These are phyloP conservation scores for Catonia carolina DNA, from an alignment of 2,888 invertebrate genomes.

Conservation along the genomic window DNA sequence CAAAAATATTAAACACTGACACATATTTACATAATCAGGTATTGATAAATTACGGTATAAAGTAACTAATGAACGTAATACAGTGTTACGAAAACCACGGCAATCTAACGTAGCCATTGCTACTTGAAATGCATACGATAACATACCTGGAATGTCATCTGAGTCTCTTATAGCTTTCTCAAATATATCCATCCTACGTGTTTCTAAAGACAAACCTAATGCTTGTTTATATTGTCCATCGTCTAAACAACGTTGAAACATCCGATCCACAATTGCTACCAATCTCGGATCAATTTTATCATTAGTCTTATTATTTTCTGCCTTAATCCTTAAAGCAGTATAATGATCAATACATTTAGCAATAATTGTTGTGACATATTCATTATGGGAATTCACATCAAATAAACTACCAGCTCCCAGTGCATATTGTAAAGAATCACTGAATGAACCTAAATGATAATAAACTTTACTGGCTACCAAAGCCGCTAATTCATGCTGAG, in stretches of 20 bases:
- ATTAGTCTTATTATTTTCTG: conserved; percentile 59
- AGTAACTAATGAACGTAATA: conserved; percentile 80
- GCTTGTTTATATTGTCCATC: conserved; percentile 95
- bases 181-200: conserved; percentile 94
- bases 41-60: conserved; percentile 82
- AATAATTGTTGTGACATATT: conserved; percentile 95
- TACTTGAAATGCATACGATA: conserved; percentile 92
- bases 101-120: conserved; percentile 96
- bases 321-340: conserved; percentile 67
- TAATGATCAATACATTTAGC: conserved; percentile 97
- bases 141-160: conserved; percentile 83
- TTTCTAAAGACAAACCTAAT: conserved; percentile 92
- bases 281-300: conserved; percentile 67
- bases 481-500: conserved; percentile 87
- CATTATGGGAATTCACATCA: conserved; percentile 86
- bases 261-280: conserved; percentile 90
- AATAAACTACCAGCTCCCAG: conserved; percentile 92
- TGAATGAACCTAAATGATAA: conserved; percentile 94
- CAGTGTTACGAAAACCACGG: conserved; percentile 84
- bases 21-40: conserved; percentile 98
- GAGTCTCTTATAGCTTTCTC: conserved; percentile 85
- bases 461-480: conserved; percentile 97
- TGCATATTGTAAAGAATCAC: conserved; percentile 95
- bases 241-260: conserved; percentile 94
- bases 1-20: conserved; percentile 93